Conservation (phyloP, 92 coral and sea anemone genomes). For the Actinostola sp. region DNA sequence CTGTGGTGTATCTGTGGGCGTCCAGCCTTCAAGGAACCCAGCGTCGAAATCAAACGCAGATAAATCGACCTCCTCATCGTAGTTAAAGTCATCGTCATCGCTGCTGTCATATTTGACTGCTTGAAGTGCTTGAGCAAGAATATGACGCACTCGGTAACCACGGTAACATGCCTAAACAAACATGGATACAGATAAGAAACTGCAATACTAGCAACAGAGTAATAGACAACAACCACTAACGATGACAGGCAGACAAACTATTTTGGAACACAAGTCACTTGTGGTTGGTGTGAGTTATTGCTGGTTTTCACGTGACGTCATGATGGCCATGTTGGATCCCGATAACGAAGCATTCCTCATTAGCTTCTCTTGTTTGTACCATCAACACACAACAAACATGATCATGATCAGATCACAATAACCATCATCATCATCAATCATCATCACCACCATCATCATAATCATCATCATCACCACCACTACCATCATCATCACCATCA, state of each 20-base stretch:
- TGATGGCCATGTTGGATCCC: too few relatives aligned
- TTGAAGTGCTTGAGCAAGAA: slow-evolving; percentile 72
- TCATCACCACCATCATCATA: background rate
- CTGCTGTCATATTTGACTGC: slow-evolving; percentile 47
- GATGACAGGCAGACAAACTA: too few relatives aligned
- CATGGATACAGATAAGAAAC: too few relatives aligned
- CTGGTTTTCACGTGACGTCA: too few relatives aligned
- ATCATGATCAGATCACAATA: background rate
- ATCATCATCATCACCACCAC: background rate
- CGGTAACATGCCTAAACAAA: slow-evolving; percentile 81
- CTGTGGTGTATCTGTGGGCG: slow-evolving; percentile 82
- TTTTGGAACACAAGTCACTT: too few relatives aligned
- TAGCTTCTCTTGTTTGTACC: too few relatives aligned
- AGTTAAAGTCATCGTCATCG: slow-evolving; percentile 78
- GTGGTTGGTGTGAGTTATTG: too few relatives aligned
- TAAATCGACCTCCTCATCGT: slow-evolving; percentile 95
- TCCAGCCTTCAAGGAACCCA: slow-evolving; percentile 81
- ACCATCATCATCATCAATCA: background rate
- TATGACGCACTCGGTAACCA: slow-evolving; percentile 86
- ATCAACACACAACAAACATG: background rate
- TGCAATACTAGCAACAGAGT: too few relatives aligned
- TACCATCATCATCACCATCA: slow-evolving; percentile 2
- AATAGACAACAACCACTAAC: too few relatives aligned
- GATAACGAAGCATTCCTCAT: too few relatives aligned
- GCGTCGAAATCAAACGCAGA: slow-evolving; percentile 91